A percentile compares a stretch with the other conserved stretches of the same genome.
phyloP scores from a whole-genome alignment of 2,888 invertebrate genomes.

The Tromatobia lineatoria region DNA sequence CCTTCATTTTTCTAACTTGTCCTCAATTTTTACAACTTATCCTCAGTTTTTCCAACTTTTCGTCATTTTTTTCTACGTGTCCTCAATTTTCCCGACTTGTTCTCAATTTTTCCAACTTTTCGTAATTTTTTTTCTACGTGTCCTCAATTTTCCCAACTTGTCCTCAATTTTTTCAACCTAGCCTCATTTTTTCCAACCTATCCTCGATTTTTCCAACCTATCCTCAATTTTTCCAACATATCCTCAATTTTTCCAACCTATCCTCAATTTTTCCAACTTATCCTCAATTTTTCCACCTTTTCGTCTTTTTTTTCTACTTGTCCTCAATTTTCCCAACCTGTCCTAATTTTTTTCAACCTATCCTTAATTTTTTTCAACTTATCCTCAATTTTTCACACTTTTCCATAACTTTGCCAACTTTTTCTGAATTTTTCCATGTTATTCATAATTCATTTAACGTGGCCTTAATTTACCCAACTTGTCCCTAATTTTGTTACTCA shows the following conservation, averaged over 20 bases:
- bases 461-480: background rate
- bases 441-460: too few species aligned
- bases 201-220: too few species aligned
- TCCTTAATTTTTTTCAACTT: background rate
- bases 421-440: too few species aligned
- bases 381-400: background rate
- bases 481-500: background rate
- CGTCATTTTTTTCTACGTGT: background rate
- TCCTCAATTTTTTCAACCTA: background rate
- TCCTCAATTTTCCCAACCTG: background rate
- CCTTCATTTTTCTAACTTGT: background rate
- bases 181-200: too few species aligned
- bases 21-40: background rate
- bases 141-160: background rate
- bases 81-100: background rate
- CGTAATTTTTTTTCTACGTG: background rate
- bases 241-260: background rate
- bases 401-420: background rate
- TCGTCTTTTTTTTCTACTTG: background rate
- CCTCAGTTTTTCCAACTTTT: background rate
- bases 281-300: background rate
- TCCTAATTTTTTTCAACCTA: background rate
- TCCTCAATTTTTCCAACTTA: background rate
- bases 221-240: too few species aligned
- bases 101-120: background rate